These are phyloP conservation scores for Benthosema pterotum DNA, from an alignment of 2,797 vertebrate species.

Conservation along the genomic window DNA sequence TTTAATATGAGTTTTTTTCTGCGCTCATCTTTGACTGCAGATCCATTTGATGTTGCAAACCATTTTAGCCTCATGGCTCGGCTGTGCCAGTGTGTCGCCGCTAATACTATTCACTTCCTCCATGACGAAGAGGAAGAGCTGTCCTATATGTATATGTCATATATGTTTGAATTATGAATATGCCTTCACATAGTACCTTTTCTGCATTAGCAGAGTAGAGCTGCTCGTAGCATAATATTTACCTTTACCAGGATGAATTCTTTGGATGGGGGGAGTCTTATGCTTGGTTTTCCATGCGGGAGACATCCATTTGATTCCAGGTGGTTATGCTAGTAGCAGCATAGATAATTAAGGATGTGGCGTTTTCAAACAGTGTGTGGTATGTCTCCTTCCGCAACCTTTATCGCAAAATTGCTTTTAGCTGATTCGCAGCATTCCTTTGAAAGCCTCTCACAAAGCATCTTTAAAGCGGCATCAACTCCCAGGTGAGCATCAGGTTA, in stretches of 20 bases:
- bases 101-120: slow-evolving; percentile 33
- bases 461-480: slow-evolving; percentile 40
- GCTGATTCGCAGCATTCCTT: slow-evolving; percentile 46
- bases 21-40: slow-evolving; percentile 43
- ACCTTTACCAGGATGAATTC: too few relatives aligned
- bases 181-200: background rate
- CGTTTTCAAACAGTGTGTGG: slow-evolving; percentile 4
- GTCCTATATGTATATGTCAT: slow-evolving; percentile 30
- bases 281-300: too few relatives aligned
- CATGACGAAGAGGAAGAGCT: slow-evolving; percentile 29
- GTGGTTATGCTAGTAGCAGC: slow-evolving; percentile 5
- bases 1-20: slow-evolving; percentile 58
- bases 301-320: too few relatives aligned
- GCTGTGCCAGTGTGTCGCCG: slow-evolving; percentile 7
- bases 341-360: slow-evolving; percentile 14
- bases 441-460: slow-evolving; percentile 41
- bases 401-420: slow-evolving; percentile 30
- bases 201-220: background rate
- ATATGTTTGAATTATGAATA: slow-evolving; percentile 19
- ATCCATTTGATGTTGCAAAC: slow-evolving; percentile 62
- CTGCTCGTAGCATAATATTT: too few relatives aligned
- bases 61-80: slow-evolving; percentile 55
- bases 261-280: too few relatives aligned
- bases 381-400: slow-evolving; percentile 17
- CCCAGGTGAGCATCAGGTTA: slow-evolving; percentile 29